These are phyloP conservation scores for Gambusia affinis DNA, from an alignment of 2,113 vertebrate genomes.

Conservation along the genomic window DNA sequence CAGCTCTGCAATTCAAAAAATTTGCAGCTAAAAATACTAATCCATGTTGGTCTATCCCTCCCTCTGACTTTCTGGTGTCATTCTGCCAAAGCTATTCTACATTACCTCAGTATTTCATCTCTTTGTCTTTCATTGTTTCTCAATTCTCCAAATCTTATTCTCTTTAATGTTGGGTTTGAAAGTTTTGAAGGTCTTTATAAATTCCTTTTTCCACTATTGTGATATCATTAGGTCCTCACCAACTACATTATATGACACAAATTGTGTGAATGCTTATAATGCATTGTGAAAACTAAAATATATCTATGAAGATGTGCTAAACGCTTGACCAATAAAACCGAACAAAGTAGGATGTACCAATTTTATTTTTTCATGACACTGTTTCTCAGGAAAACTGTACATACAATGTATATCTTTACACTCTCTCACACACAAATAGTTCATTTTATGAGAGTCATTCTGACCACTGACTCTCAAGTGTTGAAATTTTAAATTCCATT, in stretches of 20 bases:
- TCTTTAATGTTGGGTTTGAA: neutral
- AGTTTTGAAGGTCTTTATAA: neutral
- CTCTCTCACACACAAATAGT: slow-evolving; percentile 13
- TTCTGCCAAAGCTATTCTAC: too few species aligned
- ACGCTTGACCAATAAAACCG: slow-evolving; percentile 11
- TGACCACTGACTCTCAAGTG: slow-evolving; percentile 25
- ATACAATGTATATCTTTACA: slow-evolving; percentile 56
- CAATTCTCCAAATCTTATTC: neutral
- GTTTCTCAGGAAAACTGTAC: slow-evolving; percentile 60
- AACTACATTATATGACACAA: neutral
- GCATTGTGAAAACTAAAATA: neutral
- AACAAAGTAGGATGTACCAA: slow-evolving; percentile 29
- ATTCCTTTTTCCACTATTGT: neutral
- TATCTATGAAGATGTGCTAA: neutral
- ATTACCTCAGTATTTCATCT: neutral
- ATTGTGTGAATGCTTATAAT: neutral
- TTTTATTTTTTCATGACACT: slow-evolving; percentile 59
- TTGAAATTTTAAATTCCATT: slow-evolving; percentile 50
- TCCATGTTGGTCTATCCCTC: neutral
- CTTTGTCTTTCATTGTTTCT: neutral
- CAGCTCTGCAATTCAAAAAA: too few species aligned
- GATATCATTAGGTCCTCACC: neutral
- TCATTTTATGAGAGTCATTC: slow-evolving; percentile 27
- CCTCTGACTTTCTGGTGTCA: too few species aligned
- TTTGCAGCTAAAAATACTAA: neutral